Base-by-base conservation (phyloP, 2,113 vertebrate genomes). In the Arvicanthis niloticus region DNA sequence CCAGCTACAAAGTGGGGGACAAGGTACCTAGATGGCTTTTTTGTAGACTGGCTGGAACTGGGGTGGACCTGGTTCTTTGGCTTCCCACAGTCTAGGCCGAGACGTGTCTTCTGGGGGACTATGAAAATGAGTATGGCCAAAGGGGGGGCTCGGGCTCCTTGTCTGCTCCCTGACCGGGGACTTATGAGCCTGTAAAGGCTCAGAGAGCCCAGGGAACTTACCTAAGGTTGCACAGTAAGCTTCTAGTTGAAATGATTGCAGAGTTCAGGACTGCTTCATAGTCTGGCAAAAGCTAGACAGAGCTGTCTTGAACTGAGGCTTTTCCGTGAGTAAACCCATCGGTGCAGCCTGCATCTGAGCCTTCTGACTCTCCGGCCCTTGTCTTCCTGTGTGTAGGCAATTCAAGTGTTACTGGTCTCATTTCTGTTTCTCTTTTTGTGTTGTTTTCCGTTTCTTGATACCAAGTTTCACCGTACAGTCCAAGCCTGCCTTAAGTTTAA, bases 1-100 rank as follows among this genome's bases (percentile, higher is more conserved):
- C 99, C 88, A 99, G 95, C 98, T 99, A 99, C 98, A 99, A 99
- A 98, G 81, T 99, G 45, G 99, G 99, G 97, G 99, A 99, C 97
- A 99, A 99, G 99, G 99, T 99, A 96, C 22, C 53, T 7, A 67
- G 11, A 81, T 21, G 2, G n/a, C 26, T n/a, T 24, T 65, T 58
- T 62, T 62, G 51, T 40, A 45, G 58, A 24, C 21, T 51, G 15
- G 45, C 29, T 26, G 9, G 31, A 21, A 6, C 24, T 48, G 21
- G 51, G 26, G 5, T 53, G 48, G 73, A 13, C 0, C 0, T 40
- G 4, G 31, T 91, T 80, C 45, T 88, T 56, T 15, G 51, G 40
- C 17, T 82, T 58, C 42, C 45, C 0, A 1, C 40, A 22, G 34
- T 73, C 0, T 3, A 40, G 37, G 10, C 75, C 0, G 75, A 40